These are phyloP conservation scores for Drosophila algonquin DNA, from an alignment of 2,888 invertebrate genomes.

Conservation along the genomic window DNA sequence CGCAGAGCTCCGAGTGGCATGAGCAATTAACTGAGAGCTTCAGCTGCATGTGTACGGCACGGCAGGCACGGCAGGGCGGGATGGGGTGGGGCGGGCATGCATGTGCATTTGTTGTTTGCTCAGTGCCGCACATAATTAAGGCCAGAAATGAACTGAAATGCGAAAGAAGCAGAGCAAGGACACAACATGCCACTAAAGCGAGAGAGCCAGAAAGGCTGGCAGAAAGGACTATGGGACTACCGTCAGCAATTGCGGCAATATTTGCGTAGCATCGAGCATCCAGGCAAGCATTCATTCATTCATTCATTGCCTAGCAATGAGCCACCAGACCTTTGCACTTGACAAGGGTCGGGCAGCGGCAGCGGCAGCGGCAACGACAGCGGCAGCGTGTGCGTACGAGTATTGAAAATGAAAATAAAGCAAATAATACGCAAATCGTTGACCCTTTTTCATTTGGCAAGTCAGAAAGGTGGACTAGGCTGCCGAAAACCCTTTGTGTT, in stretches of 20 bases:
- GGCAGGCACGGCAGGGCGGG: constrained; percentile 46
- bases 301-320: constrained; percentile 49
- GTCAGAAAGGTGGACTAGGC: constrained; percentile 62
- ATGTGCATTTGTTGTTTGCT: constrained; percentile 60
- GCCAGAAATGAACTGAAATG: constrained; percentile 65
- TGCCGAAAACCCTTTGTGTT: constrained; percentile 32
- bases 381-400: constrained; percentile 15
- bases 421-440: constrained; percentile 65
- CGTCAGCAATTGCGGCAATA: constrained; percentile 47
- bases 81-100: constrained; percentile 13
- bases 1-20: constrained; percentile 58
- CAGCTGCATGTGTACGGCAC: constrained; percentile 48
- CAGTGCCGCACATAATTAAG: constrained; percentile 75
- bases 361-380: too few relatives aligned
- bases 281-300: constrained; percentile 1
- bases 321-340: constrained; percentile 43
- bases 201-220: constrained; percentile 36
- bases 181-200: constrained; percentile 48
- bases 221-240: constrained; percentile 38
- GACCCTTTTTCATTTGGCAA: constrained; percentile 60
- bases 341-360: constrained; percentile 61
- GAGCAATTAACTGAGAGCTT: constrained; percentile 69
- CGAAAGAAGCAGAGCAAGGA: constrained; percentile 74
- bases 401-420: constrained; percentile 75
- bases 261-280: constrained; percentile 37